Evolutionary conservation across 2,888 invertebrate species (phyloP).

Genomic region (Ceramica pisi): DNA sequence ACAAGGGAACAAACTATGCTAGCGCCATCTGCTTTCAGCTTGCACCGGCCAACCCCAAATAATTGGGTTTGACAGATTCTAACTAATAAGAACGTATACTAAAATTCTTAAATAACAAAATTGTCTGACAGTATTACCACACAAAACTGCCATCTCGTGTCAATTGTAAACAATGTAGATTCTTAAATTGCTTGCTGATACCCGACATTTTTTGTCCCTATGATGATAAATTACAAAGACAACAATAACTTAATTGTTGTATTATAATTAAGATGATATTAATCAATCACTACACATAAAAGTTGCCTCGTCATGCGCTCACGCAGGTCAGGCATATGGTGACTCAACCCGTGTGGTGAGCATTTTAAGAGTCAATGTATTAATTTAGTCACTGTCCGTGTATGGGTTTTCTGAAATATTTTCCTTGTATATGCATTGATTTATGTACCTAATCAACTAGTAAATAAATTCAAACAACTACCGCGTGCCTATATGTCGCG

Average conservation of each 20-base stretch:
- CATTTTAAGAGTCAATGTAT: constrained; percentile 30
- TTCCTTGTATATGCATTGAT: constrained; percentile 23
- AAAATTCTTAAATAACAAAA: too few relatives aligned
- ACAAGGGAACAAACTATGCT: too few relatives aligned
- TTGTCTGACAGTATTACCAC: not conserved
- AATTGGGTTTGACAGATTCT: too few relatives aligned
- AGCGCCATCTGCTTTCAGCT: too few relatives aligned
- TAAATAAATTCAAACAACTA: not conserved
- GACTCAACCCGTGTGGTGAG: constrained; percentile 26
- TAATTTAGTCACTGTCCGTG: constrained; percentile 26
- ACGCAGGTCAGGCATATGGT: constrained; percentile 29
- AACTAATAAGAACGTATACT: too few relatives aligned
- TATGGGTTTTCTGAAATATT: constrained; percentile 29
- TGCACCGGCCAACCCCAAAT: too few relatives aligned
- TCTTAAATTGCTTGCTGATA: too few relatives aligned
- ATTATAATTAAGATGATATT: not conserved
- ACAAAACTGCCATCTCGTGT: not conserved
- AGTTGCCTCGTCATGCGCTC: constrained; percentile 15
- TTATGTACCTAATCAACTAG: not conserved
- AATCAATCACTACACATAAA: constrained; percentile 10
- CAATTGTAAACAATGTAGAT: too few relatives aligned
- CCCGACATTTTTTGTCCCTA: too few relatives aligned
- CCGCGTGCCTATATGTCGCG: not conserved
- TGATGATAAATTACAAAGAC: not conserved
- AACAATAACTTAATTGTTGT: not conserved